A percentile compares a stretch with the other conserved stretches of the same genome.
These are phyloP conservation scores for Microvelia longipes DNA, from an alignment of 1,140 invertebrate species.

Conservation along the genomic window DNA sequence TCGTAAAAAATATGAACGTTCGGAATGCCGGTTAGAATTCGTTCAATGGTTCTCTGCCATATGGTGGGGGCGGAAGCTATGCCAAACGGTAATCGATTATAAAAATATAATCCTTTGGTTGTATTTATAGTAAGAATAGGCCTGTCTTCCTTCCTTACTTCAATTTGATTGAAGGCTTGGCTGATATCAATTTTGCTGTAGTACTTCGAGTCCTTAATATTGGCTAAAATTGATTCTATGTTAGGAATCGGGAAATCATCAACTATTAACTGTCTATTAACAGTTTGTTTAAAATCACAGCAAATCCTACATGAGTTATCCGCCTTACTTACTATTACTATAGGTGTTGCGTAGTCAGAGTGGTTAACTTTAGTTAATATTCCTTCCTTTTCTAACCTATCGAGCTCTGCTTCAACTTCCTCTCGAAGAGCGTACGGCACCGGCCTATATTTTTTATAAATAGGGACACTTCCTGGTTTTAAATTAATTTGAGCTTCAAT, in stretches of 20 bases:
- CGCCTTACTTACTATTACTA: neutral
- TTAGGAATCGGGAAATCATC: neutral
- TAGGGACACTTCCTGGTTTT: neutral
- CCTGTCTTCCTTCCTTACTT: neutral
- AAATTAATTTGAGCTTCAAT: neutral
- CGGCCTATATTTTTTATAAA: neutral
- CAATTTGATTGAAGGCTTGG: neutral
- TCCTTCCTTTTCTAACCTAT: neutral
- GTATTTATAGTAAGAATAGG: neutral
- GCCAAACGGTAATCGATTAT: neutral
- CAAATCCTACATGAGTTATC: neutral
- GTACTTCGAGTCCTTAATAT: neutral
- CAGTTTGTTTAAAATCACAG: neutral
- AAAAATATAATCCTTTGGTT: neutral
- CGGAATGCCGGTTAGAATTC: neutral
- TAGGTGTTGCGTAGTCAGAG: neutral
- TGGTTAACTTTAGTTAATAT: neutral
- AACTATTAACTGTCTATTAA: neutral
- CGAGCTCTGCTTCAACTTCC: neutral
- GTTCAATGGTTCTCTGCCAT: neutral
- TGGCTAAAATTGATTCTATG: neutral
- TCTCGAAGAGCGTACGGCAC: neutral
- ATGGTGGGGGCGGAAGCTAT: neutral
- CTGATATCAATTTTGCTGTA: neutral
- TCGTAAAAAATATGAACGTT: neutral